These are phyloP conservation scores for Cyclophora albipunctata DNA, from an alignment of 2,888 invertebrate species.

Conservation along the genomic window DNA sequence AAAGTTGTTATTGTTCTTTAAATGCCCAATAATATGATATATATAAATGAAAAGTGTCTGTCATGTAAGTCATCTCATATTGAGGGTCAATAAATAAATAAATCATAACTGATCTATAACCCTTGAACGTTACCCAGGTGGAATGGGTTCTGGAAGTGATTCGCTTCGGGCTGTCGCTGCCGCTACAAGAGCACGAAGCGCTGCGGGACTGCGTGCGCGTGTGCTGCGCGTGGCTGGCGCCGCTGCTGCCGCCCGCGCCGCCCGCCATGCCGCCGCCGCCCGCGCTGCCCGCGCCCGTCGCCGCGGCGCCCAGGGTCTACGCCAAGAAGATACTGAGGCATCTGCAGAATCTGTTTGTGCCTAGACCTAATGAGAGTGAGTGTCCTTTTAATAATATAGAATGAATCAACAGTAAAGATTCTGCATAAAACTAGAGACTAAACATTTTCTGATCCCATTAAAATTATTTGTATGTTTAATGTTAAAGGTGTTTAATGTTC, in stretches of 20 bases:
- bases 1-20: no score
- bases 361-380: conserved; percentile 93
- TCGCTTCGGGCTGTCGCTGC: conserved; percentile 92
- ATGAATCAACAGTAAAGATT: not conserved
- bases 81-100: no score
- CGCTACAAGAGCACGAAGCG: conserved; percentile 93
- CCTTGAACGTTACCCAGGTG: conserved; percentile 73
- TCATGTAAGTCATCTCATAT: no score
- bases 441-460: conserved; percentile 4
- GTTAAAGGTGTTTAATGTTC: no score
- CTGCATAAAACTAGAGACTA: not conserved
- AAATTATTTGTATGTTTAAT: no score
- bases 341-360: conserved; percentile 95
- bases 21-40: no score
- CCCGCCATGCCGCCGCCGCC: conserved; percentile 88
- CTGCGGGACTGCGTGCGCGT: conserved; percentile 97
- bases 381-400: conserved; percentile 11
- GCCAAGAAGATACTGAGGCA: conserved; percentile 93
- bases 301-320: conserved; percentile 92
- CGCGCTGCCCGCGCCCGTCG: conserved; percentile 91
- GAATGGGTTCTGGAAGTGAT: conserved; percentile 91
- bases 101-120: no score
- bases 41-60: no score
- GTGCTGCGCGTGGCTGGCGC: conserved; percentile 97
- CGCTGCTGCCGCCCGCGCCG: conserved; percentile 89